These are phyloP conservation scores for Drosophila flavopinicola DNA, from an alignment of 2,888 invertebrate species.

Conservation along the genomic window DNA sequence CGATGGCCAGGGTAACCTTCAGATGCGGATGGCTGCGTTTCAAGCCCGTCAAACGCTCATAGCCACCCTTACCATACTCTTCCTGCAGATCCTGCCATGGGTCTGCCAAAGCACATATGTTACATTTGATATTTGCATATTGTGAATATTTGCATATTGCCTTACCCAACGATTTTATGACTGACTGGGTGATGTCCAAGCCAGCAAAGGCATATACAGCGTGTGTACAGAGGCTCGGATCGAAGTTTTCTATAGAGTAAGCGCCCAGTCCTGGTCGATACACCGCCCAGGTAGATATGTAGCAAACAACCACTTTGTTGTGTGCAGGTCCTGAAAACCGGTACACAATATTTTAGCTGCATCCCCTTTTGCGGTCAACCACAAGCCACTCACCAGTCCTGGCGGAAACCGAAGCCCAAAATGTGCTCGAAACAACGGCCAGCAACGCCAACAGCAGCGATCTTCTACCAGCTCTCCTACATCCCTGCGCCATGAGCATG, in stretches of 20 bases:
- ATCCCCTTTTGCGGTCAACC: conserved; percentile 47
- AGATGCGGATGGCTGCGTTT: conserved; percentile 89
- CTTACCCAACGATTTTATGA: conserved; percentile 89
- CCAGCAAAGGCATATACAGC: conserved; percentile 93
- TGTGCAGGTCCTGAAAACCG: conserved; percentile 87
- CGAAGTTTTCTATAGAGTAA: conserved; percentile 88
- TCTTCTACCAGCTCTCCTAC: neutral
- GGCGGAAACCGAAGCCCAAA: conserved; percentile 72
- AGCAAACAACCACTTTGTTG: conserved; percentile 91
- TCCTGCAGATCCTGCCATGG: conserved; percentile 91
- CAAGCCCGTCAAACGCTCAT: conserved; percentile 88
- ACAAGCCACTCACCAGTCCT: conserved; percentile 71
- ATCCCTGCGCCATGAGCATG: conserved; percentile 1
- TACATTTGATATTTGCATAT: conserved; percentile 32
- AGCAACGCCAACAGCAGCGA: conserved; percentile 40
- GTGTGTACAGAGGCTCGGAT: conserved; percentile 91
- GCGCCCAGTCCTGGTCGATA: conserved; percentile 89
- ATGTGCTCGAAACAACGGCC: conserved; percentile 52
- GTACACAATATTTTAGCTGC: neutral
- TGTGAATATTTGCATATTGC: neutral
- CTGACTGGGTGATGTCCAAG: conserved; percentile 87
- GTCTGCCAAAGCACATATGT: conserved; percentile 85
- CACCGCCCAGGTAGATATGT: conserved; percentile 91
- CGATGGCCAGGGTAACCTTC: conserved; percentile 91
- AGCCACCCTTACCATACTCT: conserved; percentile 90